Percentiles rank a stretch among this genome's conserved stretches.
Conservation (phyloP, 2,797 vertebrate genomes). For the Microchirus variegatus region DNA sequence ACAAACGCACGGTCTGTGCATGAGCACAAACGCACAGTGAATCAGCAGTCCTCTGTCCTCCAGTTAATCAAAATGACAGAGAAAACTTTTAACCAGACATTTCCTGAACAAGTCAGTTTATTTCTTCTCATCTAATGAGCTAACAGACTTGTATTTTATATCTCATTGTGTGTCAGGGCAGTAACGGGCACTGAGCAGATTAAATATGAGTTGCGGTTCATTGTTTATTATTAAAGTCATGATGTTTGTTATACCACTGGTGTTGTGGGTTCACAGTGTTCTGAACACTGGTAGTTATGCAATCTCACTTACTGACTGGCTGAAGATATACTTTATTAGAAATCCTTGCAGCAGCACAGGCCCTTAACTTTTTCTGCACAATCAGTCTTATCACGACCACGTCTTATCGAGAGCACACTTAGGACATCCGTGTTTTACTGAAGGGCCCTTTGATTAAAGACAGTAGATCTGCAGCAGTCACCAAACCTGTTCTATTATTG, state of each 20-base stretch:
- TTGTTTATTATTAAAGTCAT: conserved; percentile 17
- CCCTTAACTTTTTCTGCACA: neutral
- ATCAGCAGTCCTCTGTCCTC: neutral
- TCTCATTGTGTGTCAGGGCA: neutral
- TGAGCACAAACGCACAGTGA: conserved; percentile 52
- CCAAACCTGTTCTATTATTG: conserved; percentile 14
- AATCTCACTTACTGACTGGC: neutral
- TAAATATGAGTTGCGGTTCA: conserved; percentile 24
- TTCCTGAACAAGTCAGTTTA: too few relatives aligned
- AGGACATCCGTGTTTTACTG: neutral
- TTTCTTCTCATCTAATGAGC: too few relatives aligned
- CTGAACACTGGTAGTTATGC: conserved; percentile 1
- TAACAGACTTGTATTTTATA: neutral
- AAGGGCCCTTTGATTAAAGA: conserved; percentile 5
- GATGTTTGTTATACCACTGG: conserved; percentile 6
- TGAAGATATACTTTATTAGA: neutral
- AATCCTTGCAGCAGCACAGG: neutral
- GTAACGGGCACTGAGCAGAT: neutral
- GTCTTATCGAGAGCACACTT: neutral
- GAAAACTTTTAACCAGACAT: too few relatives aligned
- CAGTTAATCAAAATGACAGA: too few relatives aligned
- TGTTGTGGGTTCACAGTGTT: conserved; percentile 4
- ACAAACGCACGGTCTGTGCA: conserved; percentile 50
- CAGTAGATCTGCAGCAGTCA: neutral
- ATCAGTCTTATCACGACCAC: neutral